These are phyloP conservation scores for Neuroterus valhalla DNA, from an alignment of 1,140 invertebrate genomes.

Conservation along the genomic window DNA sequence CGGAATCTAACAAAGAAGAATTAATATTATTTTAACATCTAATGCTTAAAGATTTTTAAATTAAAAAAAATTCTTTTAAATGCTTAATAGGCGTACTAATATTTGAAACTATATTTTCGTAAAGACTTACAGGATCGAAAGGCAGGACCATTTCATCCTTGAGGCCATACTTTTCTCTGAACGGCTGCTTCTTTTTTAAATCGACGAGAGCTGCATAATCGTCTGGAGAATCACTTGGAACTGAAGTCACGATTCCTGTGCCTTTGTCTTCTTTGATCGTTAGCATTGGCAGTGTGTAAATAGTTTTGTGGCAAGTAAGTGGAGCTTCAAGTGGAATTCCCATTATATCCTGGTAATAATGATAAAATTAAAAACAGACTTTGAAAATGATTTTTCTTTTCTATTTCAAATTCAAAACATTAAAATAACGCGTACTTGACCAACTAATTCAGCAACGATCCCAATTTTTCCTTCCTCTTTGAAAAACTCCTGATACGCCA, in stretches of 20 bases:
- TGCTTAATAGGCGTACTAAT: neutral
- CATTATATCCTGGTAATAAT: slow-evolving; percentile 79
- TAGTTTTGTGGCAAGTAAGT: slow-evolving; percentile 85
- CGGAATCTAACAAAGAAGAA: slow-evolving; percentile 82
- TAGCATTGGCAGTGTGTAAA: slow-evolving; percentile 98
- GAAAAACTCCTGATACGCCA: slow-evolving; percentile 97
- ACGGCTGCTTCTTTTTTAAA: slow-evolving; percentile 94
- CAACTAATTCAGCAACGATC: slow-evolving; percentile 82
- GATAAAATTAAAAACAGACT: slow-evolving; percentile 2
- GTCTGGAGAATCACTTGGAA: slow-evolving; percentile 99
- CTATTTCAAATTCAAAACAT: no score
- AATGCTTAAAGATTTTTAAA: neutral
- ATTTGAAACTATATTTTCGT: slow-evolving; percentile 5
- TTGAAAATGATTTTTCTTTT: slow-evolving; percentile 37
- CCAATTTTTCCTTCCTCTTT: slow-evolving; percentile 86
- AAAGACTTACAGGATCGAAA: slow-evolving; percentile 82
- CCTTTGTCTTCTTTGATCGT: slow-evolving; percentile 99
- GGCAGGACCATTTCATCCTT: slow-evolving; percentile 95
- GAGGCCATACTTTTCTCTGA: slow-evolving; percentile 95
- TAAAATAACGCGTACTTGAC: slow-evolving; percentile 79
- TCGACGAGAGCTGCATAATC: slow-evolving; percentile 97
- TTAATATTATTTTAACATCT: slow-evolving; percentile 32
- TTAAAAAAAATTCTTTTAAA: neutral
- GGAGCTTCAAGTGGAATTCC: slow-evolving; percentile 90
- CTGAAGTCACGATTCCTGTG: slow-evolving; percentile 98